Conservation (phyloP, 2,113 vertebrate genomes). For the Austrofundulus limnaeus region DNA sequence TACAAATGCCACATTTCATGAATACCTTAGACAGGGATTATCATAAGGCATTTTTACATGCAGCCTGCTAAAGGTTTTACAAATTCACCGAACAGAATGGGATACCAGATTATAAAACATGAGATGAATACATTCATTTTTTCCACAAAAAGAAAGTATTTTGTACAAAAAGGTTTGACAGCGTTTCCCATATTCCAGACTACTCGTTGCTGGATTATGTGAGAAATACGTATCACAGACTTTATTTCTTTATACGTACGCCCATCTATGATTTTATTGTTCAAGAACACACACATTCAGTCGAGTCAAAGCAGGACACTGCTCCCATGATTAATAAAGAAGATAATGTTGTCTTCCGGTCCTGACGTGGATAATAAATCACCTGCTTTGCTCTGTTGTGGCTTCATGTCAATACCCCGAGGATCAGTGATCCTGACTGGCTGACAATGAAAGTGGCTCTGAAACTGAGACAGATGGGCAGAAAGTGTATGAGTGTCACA, state of each 20-base stretch:
- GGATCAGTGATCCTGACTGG: slow-evolving; percentile 8
- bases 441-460: neutral
- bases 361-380: slow-evolving; percentile 37
- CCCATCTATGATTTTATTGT: slow-evolving; percentile 1
- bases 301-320: slow-evolving; percentile 9
- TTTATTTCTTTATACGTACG: neutral
- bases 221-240: neutral
- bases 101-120: slow-evolving; percentile 45
- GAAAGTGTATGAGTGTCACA: slow-evolving; percentile 13
- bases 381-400: slow-evolving; percentile 19
- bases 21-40: slow-evolving; percentile 53
- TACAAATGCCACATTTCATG: slow-evolving; percentile 64
- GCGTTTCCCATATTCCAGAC: slow-evolving; percentile 15
- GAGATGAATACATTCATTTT: slow-evolving; percentile 40
- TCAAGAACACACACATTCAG: slow-evolving; percentile 5
- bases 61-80: slow-evolving; percentile 44
- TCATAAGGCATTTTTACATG: slow-evolving; percentile 46
- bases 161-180: slow-evolving; percentile 22
- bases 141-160: slow-evolving; percentile 22
- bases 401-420: slow-evolving; percentile 7
- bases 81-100: slow-evolving; percentile 39
- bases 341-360: slow-evolving; percentile 19
- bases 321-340: slow-evolving; percentile 10
- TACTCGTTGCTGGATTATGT: slow-evolving; percentile 14
- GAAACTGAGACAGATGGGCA: slow-evolving; percentile 15